These are phyloP conservation scores for Columba livia DNA, from an alignment of 2,113 vertebrate genomes.

Conservation along the genomic window DNA sequence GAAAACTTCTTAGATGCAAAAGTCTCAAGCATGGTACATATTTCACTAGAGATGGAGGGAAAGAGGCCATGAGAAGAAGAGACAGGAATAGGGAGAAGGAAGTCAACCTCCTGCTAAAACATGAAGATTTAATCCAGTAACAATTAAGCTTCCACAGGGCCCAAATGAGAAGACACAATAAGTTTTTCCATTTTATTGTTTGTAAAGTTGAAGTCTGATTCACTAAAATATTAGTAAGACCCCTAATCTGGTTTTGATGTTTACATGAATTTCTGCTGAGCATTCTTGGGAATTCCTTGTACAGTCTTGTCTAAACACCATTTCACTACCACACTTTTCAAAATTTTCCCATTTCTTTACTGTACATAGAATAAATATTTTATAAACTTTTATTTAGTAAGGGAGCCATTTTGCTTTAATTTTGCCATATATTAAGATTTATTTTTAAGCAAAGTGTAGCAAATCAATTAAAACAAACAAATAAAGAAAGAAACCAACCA, in stretches of 20 bases:
- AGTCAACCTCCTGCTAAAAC: neutral
- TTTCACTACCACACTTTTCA: neutral
- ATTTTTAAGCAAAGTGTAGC: neutral
- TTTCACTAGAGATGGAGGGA: neutral
- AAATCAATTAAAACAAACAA: neutral
- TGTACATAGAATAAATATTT: neutral
- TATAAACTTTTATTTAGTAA: neutral
- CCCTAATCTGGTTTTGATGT: neutral
- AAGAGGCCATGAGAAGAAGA: neutral
- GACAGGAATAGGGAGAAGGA: neutral
- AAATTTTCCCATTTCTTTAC: neutral
- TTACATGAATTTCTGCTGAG: neutral
- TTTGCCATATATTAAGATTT: neutral
- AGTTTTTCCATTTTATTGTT: neutral
- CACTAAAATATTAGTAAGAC: neutral
- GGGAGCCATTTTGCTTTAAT: neutral
- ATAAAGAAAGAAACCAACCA: neutral
- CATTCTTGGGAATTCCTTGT: neutral
- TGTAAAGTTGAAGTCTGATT: neutral
- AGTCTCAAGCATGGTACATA: neutral
- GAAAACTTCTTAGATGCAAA: neutral
- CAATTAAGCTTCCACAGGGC: neutral
- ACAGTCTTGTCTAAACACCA: neutral
- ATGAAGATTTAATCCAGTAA: neutral
- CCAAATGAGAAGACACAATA: neutral